Percentiles rank a stretch among this genome's conserved stretches.
These are phyloP conservation scores for Argopecten irradians DNA, from an alignment of 1,140 invertebrate species.

Conservation along the genomic window DNA sequence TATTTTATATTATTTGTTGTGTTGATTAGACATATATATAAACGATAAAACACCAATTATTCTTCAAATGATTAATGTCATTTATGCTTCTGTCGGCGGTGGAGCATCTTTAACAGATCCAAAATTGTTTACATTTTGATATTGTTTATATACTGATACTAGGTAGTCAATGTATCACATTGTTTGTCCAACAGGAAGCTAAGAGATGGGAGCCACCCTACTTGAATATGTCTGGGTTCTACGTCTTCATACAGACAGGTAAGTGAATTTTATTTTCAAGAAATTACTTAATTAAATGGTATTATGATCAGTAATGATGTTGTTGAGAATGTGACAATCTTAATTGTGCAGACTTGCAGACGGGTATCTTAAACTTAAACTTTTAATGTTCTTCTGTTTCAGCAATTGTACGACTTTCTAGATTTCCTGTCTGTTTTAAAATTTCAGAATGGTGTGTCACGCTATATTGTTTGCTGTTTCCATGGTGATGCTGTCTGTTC, in stretches of 20 bases:
- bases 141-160: no score
- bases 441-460: constrained; percentile 65
- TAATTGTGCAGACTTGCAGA: background rate
- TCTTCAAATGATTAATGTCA: no score
- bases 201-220: constrained; percentile 62
- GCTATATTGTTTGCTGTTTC: constrained; percentile 64
- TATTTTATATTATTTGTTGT: no score
- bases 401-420: background rate
- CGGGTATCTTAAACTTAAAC: background rate
- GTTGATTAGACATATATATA: no score
- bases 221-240: constrained; percentile 69
- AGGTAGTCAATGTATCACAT: no score
- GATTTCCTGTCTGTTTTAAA: background rate
- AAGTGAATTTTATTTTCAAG: constrained; percentile 33
- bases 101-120: no score
- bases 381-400: background rate
- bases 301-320: no score
- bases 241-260: constrained; percentile 65
- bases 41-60: no score
- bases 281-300: no score
- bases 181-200: constrained; percentile 45
- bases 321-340: background rate
- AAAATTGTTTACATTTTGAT: no score
- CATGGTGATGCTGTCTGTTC: constrained; percentile 64
- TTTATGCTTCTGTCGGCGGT: no score